Evolutionary conservation across 2,888 invertebrate species (phyloP).

Genomic region (Polia nebulosa): DNA sequence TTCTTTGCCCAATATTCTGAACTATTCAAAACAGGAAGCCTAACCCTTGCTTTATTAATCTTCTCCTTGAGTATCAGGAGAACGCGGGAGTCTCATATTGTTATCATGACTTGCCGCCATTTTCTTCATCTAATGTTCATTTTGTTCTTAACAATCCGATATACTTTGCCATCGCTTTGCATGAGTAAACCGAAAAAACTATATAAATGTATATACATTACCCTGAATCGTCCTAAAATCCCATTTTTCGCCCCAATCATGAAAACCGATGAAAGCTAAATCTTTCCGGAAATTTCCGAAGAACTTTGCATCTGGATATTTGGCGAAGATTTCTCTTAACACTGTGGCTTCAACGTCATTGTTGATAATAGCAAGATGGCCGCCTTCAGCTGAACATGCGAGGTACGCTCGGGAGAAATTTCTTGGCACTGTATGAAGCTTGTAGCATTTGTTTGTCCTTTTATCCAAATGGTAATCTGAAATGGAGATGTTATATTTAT

Average conservation of each 20-base stretch:
- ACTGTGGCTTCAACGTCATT: slow-evolving; percentile 69
- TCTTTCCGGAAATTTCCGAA: slow-evolving; percentile 4
- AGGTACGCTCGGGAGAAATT: slow-evolving; percentile 75
- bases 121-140: too few species aligned
- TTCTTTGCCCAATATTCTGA: background rate
- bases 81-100: too few species aligned
- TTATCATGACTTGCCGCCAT: too few species aligned
- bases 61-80: background rate
- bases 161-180: too few species aligned
- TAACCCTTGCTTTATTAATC: background rate
- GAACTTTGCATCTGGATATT: background rate
- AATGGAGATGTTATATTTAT: background rate
- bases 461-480: slow-evolving; percentile 33
- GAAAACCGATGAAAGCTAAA: slow-evolving; percentile 26
- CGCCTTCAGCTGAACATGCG: slow-evolving; percentile 77
- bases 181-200: background rate
- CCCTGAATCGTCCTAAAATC: slow-evolving; percentile 28
- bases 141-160: too few species aligned
- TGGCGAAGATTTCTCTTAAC: slow-evolving; percentile 60
- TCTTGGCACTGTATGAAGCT: slow-evolving; percentile 73
- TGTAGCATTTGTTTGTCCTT: slow-evolving; percentile 74
- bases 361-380: slow-evolving; percentile 76
- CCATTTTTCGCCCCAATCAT: slow-evolving; percentile 19
- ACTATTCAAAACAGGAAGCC: background rate
- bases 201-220: background rate